phyloP scores from a whole-genome alignment of 2,797 vertebrate genomes.

The Poeciliopsis paucimaculata region DNA sequence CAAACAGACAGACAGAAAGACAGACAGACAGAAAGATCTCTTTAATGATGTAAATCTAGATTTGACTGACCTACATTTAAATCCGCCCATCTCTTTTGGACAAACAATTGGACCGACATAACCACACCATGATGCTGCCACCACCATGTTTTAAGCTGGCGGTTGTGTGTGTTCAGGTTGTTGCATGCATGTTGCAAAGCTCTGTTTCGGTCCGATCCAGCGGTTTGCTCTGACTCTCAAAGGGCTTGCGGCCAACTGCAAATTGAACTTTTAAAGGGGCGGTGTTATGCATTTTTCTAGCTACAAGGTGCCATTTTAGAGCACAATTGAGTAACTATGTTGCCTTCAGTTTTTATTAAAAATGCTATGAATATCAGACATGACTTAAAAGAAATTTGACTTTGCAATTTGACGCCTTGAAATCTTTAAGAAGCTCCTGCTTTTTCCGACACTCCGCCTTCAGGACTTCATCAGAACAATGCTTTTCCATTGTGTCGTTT shows the following conservation, averaged over 20 bases:
- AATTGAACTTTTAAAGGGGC: neutral
- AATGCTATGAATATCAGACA: neutral
- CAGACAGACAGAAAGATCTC: no score
- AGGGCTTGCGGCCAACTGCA: neutral
- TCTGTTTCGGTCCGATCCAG: neutral
- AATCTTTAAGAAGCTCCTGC: neutral
- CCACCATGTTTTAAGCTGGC: neutral
- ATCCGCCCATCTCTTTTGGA: neutral
- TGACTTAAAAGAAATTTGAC: neutral
- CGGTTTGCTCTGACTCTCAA: neutral
- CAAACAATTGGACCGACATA: neutral
- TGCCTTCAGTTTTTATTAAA: neutral
- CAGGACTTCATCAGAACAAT: neutral
- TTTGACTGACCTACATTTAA: neutral
- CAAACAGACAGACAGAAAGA: no score
- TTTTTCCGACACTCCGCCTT: neutral
- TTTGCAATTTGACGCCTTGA: neutral
- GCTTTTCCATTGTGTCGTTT: neutral
- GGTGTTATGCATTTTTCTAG: neutral
- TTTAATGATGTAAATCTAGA: no score
- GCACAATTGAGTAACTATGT: neutral
- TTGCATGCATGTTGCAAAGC: neutral
- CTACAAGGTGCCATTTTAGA: neutral
- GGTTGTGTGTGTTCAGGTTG: neutral
- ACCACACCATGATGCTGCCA: neutral